A percentile compares a stretch with the other conserved stretches of the same genome.
Conservation (phyloP, 2,113 vertebrate genomes). For the Petrocephalus zakoni region DNA sequence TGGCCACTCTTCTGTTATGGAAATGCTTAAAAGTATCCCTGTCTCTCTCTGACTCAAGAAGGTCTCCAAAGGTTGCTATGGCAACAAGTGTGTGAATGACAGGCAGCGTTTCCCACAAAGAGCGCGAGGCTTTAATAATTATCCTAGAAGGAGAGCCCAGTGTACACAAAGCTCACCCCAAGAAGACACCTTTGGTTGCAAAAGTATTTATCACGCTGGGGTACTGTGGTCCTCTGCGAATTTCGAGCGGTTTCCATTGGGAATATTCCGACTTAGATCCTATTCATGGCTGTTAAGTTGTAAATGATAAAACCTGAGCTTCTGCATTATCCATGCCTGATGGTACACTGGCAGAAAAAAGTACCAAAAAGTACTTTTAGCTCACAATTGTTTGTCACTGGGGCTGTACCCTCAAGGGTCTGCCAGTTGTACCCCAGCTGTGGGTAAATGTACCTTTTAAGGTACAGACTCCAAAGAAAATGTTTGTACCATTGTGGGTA, state of each 20-base stretch:
- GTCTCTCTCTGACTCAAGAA: slow-evolving; percentile 13
- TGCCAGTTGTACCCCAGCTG: neutral
- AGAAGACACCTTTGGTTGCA: neutral
- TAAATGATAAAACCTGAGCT: neutral
- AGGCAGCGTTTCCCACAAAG: neutral
- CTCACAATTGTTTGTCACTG: neutral
- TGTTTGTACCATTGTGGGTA: neutral
- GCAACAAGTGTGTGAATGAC: neutral
- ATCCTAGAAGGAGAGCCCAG: neutral
- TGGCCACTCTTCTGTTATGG: neutral
- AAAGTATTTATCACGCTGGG: neutral
- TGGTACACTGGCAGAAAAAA: neutral
- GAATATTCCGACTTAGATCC: neutral
- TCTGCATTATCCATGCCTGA: neutral
- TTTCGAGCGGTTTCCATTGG: neutral
- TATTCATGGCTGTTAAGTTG: neutral
- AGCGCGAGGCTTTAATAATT: neutral
- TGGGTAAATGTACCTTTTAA: neutral
- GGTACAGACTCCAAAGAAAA: neutral
- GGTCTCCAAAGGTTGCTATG: slow-evolving; percentile 22
- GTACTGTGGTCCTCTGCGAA: neutral
- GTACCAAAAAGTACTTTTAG: neutral
- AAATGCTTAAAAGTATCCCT: neutral
- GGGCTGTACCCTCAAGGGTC: no score
- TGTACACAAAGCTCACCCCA: neutral